Percentiles rank a stretch among this genome's conserved stretches.
These are phyloP conservation scores for Synchiropus splendidus DNA, from an alignment of 2,113 vertebrate genomes.

Conservation along the genomic window DNA sequence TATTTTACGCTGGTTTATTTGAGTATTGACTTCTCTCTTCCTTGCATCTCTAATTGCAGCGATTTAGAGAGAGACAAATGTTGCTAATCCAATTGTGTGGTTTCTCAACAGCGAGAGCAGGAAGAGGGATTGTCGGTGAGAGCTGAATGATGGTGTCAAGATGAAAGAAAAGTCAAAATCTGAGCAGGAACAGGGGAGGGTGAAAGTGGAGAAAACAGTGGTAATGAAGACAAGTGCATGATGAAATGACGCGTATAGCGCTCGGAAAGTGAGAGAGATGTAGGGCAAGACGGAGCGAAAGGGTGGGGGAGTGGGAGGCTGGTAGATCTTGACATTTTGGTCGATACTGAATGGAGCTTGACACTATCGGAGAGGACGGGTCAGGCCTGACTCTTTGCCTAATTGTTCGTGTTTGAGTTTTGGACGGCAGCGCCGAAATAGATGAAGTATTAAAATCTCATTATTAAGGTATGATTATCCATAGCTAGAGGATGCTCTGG, in stretches of 20 bases:
- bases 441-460: too few relatives aligned
- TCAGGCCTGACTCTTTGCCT: slow-evolving; percentile 21
- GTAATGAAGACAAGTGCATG: slow-evolving; percentile 64
- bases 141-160: slow-evolving; percentile 43
- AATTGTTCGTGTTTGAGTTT: slow-evolving; percentile 25
- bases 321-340: slow-evolving; percentile 58
- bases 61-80: slow-evolving; percentile 66
- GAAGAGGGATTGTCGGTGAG: slow-evolving; percentile 46
- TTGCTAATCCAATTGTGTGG: slow-evolving; percentile 68
- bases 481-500: background rate
- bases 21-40: slow-evolving; percentile 41
- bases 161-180: slow-evolving; percentile 47
- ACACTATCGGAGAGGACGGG: slow-evolving; percentile 27
- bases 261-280: slow-evolving; percentile 52
- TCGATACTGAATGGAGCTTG: slow-evolving; percentile 42
- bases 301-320: slow-evolving; percentile 35
- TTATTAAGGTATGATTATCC: too few relatives aligned
- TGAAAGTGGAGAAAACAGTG: slow-evolving; percentile 26
- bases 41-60: slow-evolving; percentile 59
- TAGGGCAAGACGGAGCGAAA: slow-evolving; percentile 29
- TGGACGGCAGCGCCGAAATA: too few relatives aligned
- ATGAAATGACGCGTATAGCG: slow-evolving; percentile 66
- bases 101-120: slow-evolving; percentile 55
- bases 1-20: slow-evolving; percentile 36
- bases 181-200: slow-evolving; percentile 43